phyloP scores from a whole-genome alignment of 2,113 vertebrate species.

The Paedocypris sp. region DNA sequence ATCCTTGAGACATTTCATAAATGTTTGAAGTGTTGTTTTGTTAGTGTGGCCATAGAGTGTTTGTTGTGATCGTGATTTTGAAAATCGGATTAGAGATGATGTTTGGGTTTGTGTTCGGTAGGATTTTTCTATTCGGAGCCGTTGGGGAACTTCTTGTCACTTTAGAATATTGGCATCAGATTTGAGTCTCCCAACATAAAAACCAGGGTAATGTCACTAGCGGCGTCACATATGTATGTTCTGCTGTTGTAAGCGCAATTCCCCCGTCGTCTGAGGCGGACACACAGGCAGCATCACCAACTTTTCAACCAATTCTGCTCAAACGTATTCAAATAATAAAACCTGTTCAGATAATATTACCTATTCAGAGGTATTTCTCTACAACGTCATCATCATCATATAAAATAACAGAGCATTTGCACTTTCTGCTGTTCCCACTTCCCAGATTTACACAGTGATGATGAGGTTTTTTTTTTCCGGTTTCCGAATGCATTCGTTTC shows the following conservation, averaged over 20 bases:
- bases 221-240: conserved; percentile 56
- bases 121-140: conserved; percentile 62
- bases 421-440: conserved; percentile 71
- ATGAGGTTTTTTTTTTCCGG: no score
- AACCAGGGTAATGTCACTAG: conserved; percentile 49
- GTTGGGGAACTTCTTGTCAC: conserved; percentile 55
- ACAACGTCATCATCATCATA: conserved; percentile 58
- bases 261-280: conserved; percentile 68
- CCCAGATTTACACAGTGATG: conserved; percentile 25
- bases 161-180: conserved; percentile 56
- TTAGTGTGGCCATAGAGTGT: conserved; percentile 86
- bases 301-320: no score
- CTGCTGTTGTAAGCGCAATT: conserved; percentile 53
- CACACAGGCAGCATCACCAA: conserved; percentile 57
- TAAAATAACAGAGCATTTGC: conserved; percentile 70
- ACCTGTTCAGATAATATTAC: no score
- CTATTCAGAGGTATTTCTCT: conserved; percentile 36
- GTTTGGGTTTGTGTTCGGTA: conserved; percentile 48
- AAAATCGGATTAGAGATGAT: conserved; percentile 58
- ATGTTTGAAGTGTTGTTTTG: conserved; percentile 85
- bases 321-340: no score
- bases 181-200: conserved; percentile 58
- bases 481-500: no score
- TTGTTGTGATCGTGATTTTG: conserved; percentile 71
- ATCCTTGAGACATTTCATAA: conserved; percentile 83